Percentiles rank a stretch among this genome's conserved stretches.
Evolutionary conservation across 2,888 invertebrate genomes (phyloP).

Genomic region (Leptogaster cylindrica): DNA sequence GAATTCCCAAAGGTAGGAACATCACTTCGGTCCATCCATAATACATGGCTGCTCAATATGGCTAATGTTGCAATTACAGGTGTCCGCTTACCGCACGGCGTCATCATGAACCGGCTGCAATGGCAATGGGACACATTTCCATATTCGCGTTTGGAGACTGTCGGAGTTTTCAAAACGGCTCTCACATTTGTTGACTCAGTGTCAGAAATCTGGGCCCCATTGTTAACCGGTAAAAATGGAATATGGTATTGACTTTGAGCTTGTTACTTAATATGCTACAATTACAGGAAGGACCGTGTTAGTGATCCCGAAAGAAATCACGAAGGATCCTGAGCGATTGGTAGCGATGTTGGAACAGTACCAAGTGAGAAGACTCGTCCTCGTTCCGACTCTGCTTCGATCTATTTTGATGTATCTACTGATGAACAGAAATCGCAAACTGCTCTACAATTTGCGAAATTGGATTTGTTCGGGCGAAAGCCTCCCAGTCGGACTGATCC

Average conservation of each 20-base stretch:
- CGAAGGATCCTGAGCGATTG: slow-evolving; percentile 79
- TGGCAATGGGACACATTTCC: slow-evolving; percentile 90
- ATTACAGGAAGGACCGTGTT: slow-evolving; percentile 66
- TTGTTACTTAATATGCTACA: neutral
- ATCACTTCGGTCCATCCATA: too few species aligned
- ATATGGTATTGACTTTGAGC: neutral
- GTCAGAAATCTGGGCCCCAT: slow-evolving; percentile 85
- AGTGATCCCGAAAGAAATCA: slow-evolving; percentile 75
- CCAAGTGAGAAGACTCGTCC: slow-evolving; percentile 78
- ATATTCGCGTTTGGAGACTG: slow-evolving; percentile 69
- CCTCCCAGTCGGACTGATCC: slow-evolving; percentile 72
- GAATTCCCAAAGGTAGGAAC: slow-evolving; percentile 78
- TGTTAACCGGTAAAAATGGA: slow-evolving; percentile 68
- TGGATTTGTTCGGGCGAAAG: slow-evolving; percentile 92
- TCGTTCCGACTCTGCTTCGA: slow-evolving; percentile 83
- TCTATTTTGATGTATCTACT: slow-evolving; percentile 78
- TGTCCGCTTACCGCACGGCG: slow-evolving; percentile 78
- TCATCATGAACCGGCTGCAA: slow-evolving; percentile 79
- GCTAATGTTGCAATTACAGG: slow-evolving; percentile 63
- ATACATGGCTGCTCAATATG: too few species aligned
- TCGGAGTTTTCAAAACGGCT: slow-evolving; percentile 88
- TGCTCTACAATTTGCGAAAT: slow-evolving; percentile 69
- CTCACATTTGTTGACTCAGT: slow-evolving; percentile 91
- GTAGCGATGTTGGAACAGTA: slow-evolving; percentile 73
- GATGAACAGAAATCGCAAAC: slow-evolving; percentile 65